A percentile compares a stretch with the other conserved stretches of the same genome.
Conservation (phyloP, 1,140 invertebrate genomes). For the Anoplophora glabripennis region DNA sequence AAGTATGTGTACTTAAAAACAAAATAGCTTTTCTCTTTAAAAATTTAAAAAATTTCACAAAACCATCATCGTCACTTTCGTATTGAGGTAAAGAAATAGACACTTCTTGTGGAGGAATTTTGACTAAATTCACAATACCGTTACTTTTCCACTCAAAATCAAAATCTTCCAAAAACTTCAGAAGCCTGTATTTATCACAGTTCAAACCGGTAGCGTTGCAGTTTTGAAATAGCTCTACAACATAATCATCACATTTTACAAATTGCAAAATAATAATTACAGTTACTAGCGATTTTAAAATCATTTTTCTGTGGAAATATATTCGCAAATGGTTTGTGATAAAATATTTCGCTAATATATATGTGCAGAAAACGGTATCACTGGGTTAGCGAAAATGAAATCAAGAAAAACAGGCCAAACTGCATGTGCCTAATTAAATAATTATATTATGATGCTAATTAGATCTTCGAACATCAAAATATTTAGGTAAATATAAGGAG, state of each 20-base stretch:
- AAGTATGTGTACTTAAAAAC: slow-evolving; percentile 33
- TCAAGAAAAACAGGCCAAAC: not conserved
- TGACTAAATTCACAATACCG: slow-evolving; percentile 32
- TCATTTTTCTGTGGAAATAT: not conserved
- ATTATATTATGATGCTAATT: too few species aligned
- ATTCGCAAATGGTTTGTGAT: not conserved
- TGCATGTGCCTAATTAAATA: too few species aligned
- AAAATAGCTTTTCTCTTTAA: slow-evolving; percentile 26
- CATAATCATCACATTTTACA: slow-evolving; percentile 29
- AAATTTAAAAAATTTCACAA: slow-evolving; percentile 35
- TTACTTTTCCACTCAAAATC: slow-evolving; percentile 27
- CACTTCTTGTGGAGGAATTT: slow-evolving; percentile 20
- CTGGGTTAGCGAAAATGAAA: slow-evolving; percentile 18
- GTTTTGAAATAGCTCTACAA: slow-evolving; percentile 25
- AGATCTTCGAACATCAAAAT: too few species aligned
- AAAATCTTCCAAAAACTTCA: slow-evolving; percentile 33
- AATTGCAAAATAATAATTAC: not conserved
- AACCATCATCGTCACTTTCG: slow-evolving; percentile 23
- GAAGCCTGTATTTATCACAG: slow-evolving; percentile 34
- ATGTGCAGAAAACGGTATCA: slow-evolving; percentile 13
- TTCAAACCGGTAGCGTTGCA: slow-evolving; percentile 25
- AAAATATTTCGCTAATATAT: not conserved
- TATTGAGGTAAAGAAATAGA: slow-evolving; percentile 17
- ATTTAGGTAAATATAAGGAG: too few species aligned
- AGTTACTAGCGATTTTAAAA: not conserved